Evolutionary conservation across 2,888 invertebrate genomes (phyloP).

Genomic region (Tolmerus cingulatus): DNA sequence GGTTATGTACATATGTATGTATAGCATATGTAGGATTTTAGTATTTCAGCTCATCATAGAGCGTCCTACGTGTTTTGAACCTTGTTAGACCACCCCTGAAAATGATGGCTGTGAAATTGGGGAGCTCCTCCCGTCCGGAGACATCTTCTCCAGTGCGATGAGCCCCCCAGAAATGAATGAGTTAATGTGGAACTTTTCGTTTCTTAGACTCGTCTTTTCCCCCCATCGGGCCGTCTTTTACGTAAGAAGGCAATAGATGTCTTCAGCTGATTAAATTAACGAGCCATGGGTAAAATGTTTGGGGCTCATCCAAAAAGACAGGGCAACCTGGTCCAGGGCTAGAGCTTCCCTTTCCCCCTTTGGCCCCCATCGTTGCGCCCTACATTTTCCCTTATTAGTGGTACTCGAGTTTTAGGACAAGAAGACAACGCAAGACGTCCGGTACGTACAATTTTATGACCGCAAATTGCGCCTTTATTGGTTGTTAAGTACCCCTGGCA

Average conservation of each 20-base stretch:
- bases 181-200: slow-evolving; percentile 28
- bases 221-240: background rate
- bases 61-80: background rate
- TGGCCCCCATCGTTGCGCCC: background rate
- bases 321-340: background rate
- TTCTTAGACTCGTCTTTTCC: background rate
- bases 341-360: background rate
- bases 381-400: background rate
- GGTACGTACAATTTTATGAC: background rate
- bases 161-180: slow-evolving; percentile 35
- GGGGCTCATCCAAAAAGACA: background rate
- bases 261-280: slow-evolving; percentile 45
- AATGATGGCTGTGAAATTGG: slow-evolving; percentile 37
- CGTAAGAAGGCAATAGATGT: slow-evolving; percentile 42
- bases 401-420: background rate
- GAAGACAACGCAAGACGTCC: background rate
- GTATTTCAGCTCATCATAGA: background rate
- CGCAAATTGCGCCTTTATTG: slow-evolving; percentile 18
- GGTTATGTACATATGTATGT: too few species aligned
- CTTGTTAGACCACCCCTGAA: background rate
- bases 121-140: background rate
- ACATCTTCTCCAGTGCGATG: slow-evolving; percentile 9
- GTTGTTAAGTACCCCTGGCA: slow-evolving; percentile 7
- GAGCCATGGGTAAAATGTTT: slow-evolving; percentile 44
- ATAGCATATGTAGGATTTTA: background rate